Percentiles rank a stretch among this genome's conserved stretches.
Conservation (phyloP, 2,797 vertebrate genomes). For the Micrastur ruficollis region DNA sequence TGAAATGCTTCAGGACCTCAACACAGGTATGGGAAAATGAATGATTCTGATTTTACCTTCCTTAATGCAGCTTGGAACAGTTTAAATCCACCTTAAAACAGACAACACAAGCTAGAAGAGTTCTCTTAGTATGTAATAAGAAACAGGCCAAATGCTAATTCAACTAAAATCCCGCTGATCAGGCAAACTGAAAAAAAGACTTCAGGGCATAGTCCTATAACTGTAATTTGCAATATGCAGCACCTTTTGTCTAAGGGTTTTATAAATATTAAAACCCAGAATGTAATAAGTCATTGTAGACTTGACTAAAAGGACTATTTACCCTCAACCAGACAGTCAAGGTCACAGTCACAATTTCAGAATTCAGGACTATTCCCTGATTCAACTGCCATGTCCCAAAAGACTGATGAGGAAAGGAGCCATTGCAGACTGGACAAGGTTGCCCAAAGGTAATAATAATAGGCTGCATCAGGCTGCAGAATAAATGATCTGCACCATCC, state of each 20-base stretch:
- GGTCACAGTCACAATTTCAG: not conserved
- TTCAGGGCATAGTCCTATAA: not conserved
- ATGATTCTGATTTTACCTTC: not conserved
- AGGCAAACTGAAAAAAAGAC: not conserved
- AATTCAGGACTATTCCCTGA: not conserved
- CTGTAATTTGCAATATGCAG: not conserved
- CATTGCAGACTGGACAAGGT: not conserved
- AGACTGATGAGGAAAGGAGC: not conserved
- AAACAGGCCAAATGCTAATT: not conserved
- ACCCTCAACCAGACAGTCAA: not conserved
- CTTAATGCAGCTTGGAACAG: not conserved
- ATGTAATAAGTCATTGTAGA: not conserved
- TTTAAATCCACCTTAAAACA: not conserved
- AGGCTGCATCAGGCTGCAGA: not conserved
- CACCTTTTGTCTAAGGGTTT: not conserved
- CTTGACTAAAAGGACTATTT: not conserved
- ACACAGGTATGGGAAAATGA: not conserved
- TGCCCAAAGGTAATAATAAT: not conserved
- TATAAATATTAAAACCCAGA: constrained; percentile 6
- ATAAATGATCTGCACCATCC: not conserved
- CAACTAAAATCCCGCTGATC: not conserved
- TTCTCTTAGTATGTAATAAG: not conserved
- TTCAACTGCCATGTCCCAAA: not conserved
- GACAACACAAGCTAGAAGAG: not conserved
- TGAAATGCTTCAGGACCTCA: not conserved